Evolutionary conservation across 2,888 invertebrate genomes (phyloP), one percentile per base, ranked within the genome.

Genomic region (Diloba caeruleocephala): DNA sequence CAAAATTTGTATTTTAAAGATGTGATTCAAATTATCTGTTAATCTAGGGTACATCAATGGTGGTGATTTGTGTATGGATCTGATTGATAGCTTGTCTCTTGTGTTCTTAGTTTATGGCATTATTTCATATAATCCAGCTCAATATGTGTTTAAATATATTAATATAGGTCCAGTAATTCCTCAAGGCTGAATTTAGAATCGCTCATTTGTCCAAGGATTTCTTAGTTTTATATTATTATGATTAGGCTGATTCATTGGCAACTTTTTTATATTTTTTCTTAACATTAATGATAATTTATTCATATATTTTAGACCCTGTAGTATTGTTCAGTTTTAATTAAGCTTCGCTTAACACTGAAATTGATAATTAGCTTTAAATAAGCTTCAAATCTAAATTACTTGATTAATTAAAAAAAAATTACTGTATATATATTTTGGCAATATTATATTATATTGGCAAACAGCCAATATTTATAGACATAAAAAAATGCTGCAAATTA

Each of bases 201-300:
- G 42, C 10, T 51, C 46, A 58, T 50, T 48, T 23, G n/a, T 50
- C 23, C 21, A 64, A 43, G 42, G 10, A 28, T 65, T 58, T 43
- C 28, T 32, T 14, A 41, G n/a, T 57, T 39, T 49, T 36, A 17
- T 31, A 29, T 19, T 41, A 6, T 63, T 42, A 21, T 21, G 3
- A 10, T 39, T 49, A 25, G 26, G 39, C 44, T 36, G 37, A 53
- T 12, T 39, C 43, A 17, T 31, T 52, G 51, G 71, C 58, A 46
- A 15, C 13, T 39, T 38, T 49, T 43, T 43, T 15, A 36, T 33
- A 23, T 43, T 33, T 45, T 34, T 31, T 41, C 33, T 25, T 48
- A 67, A 46, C 15, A 32, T 44, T 56, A 53, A 26, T 56, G 9
- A 43, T 44, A 49, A 68, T 68, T 72, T 68, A 63, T 69, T 68